Evolutionary conservation across 2,888 invertebrate species (phyloP).

Genomic region (Byasa hedistus): DNA sequence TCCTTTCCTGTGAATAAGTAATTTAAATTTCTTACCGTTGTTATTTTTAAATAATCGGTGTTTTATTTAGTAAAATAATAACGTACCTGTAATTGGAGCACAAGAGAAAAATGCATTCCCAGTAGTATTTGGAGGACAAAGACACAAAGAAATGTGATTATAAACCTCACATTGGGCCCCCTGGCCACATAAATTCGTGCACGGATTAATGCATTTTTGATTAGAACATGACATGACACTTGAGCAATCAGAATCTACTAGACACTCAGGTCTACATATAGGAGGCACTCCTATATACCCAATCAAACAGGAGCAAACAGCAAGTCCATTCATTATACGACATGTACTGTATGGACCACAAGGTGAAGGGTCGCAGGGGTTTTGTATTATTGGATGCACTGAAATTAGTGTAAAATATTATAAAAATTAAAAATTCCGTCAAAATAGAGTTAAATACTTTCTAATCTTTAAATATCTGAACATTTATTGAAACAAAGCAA

Average conservation of each 20-base stretch:
- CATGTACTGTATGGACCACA: constrained; percentile 90
- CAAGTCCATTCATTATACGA: constrained; percentile 74
- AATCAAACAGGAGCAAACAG: constrained; percentile 87
- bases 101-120: constrained; percentile 87
- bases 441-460: not conserved
- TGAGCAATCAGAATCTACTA: constrained; percentile 89
- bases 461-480: not conserved
- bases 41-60: no score
- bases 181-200: constrained; percentile 86
- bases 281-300: constrained; percentile 88
- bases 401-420: constrained; percentile 34
- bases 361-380: constrained; percentile 85
- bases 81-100: constrained; percentile 71
- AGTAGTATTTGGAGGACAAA: constrained; percentile 82
- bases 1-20: no score
- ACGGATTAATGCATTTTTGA: constrained; percentile 89
- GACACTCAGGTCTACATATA: constrained; percentile 90
- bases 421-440: constrained; percentile 1
- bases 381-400: constrained; percentile 50
- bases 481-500: no score
- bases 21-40: no score
- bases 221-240: constrained; percentile 87
- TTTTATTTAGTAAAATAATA: not conserved
- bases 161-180: constrained; percentile 86
- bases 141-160: constrained; percentile 85